A percentile compares a stretch with the other conserved stretches of the same genome.
phyloP scores from a whole-genome alignment of 2,113 vertebrate species.

The Merops nubicus region DNA sequence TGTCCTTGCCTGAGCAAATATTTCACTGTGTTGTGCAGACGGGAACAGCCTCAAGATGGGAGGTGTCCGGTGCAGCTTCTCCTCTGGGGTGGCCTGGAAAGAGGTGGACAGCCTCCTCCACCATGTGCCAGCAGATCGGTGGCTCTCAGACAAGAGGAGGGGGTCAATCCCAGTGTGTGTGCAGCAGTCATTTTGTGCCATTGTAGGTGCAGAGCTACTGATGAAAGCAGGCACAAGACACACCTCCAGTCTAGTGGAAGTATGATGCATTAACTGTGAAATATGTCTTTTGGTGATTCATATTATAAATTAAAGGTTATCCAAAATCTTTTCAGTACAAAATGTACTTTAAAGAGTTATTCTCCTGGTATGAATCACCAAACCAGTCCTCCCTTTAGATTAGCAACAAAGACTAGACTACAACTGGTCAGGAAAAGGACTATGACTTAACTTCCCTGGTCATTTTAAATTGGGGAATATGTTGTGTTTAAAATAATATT shows the following conservation, averaged over 20 bases:
- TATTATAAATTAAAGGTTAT: conserved; percentile 57
- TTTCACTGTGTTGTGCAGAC: not conserved
- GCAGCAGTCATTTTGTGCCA: not conserved
- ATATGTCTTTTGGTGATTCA: conserved; percentile 44
- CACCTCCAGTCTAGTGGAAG: not conserved
- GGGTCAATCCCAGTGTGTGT: accelerated
- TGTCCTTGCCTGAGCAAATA: accelerated
- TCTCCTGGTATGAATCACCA: conserved; percentile 25
- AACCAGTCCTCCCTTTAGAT: not conserved
- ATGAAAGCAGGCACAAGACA: not conserved
- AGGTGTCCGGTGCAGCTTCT: not conserved
- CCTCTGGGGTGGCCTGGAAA: accelerated
- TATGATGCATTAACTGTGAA: not conserved
- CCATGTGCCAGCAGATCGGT: not conserved
- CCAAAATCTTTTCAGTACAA: conserved; percentile 4
- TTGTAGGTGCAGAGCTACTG: not conserved
- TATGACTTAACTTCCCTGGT: not conserved
- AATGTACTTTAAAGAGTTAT: conserved; percentile 33
- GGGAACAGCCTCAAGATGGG: not conserved
- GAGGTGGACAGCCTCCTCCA: not conserved
- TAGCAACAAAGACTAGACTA: not conserved
- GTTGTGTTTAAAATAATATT: not conserved
- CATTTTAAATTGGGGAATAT: not conserved
- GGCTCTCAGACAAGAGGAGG: not conserved
- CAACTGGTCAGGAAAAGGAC: not conserved